Percentiles rank a stretch among this genome's conserved stretches.
These are phyloP conservation scores for Elegia similella DNA, from an alignment of 2,888 invertebrate genomes.

Conservation along the genomic window DNA sequence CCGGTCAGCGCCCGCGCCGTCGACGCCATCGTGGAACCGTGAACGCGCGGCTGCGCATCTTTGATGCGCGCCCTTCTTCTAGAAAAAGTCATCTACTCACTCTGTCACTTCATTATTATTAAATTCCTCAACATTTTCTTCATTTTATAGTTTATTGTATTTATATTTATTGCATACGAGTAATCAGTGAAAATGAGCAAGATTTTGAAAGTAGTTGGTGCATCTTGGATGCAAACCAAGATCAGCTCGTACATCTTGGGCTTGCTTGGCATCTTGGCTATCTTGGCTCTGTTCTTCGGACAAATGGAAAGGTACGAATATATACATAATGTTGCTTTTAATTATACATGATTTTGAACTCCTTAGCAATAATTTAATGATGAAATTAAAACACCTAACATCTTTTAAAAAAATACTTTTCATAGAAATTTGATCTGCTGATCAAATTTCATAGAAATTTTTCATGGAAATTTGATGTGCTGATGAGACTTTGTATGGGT, in stretches of 20 bases:
- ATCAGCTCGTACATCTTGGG: conserved; percentile 87
- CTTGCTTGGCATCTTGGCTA: conserved; percentile 85
- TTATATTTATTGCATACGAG: conserved; percentile 29
- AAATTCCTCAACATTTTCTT: conserved; percentile 77
- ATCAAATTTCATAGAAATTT: no score
- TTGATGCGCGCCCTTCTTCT: conserved; percentile 72
- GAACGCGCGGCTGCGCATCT: conserved; percentile 52
- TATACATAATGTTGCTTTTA: background rate
- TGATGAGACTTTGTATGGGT: no score
- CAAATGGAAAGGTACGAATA: conserved; percentile 84
- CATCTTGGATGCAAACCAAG: conserved; percentile 89
- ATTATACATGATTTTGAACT: background rate
- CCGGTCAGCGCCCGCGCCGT: conserved; percentile 51
- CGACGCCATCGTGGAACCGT: conserved; percentile 51
- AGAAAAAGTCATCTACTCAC: conserved; percentile 71
- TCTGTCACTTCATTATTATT: conserved; percentile 81
- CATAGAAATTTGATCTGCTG: no score
- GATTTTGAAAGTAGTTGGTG: conserved; percentile 90
- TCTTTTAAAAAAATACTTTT: no score
- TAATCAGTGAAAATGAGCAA: conserved; percentile 59
- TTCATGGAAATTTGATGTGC: no score
- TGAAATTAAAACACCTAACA: no score
- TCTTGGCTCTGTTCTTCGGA: conserved; percentile 85
- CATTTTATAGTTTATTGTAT: conserved; percentile 66
- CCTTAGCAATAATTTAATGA: no score